A percentile compares a stretch with the other conserved stretches of the same genome.
Conservation (phyloP, 2,888 invertebrate species). For the Tenodera sinensis region DNA sequence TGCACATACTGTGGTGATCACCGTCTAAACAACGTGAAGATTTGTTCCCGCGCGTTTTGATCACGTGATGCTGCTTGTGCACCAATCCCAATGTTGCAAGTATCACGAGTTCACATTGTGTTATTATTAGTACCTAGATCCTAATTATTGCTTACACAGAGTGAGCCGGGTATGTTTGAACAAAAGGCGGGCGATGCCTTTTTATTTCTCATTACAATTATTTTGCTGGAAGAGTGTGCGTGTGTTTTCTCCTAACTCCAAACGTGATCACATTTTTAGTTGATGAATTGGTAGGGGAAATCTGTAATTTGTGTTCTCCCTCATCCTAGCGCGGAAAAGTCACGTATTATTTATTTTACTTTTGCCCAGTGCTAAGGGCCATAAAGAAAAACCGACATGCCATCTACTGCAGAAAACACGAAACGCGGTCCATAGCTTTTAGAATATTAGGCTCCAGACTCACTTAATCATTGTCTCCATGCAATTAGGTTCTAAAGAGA, state of each 20-base stretch:
- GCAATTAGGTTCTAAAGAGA: too few relatives aligned
- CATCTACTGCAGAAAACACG: not conserved
- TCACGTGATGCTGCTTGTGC: not conserved
- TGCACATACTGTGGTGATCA: too few relatives aligned
- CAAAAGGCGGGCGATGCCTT: conserved; percentile 18
- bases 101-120: not conserved
- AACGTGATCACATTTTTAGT: conserved; percentile 15
- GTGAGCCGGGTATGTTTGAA: conserved; percentile 21
- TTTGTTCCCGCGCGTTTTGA: not conserved
- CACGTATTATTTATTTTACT: conserved; percentile 15
- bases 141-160: conserved; percentile 13
- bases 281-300: conserved; percentile 18
- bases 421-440: not conserved
- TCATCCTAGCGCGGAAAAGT: not conserved
- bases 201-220: conserved; percentile 1
- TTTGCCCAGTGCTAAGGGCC: not conserved
- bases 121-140: not conserved
- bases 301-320: conserved; percentile 3
- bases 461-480: too few relatives aligned
- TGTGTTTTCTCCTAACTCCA: not conserved
- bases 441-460: too few relatives aligned
- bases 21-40: too few relatives aligned
- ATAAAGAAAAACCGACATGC: not conserved
- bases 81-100: not conserved
- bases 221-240: not conserved